These are phyloP conservation scores for Pomacea maculata DNA, from an alignment of 1,140 invertebrate species.

Conservation along the genomic window DNA sequence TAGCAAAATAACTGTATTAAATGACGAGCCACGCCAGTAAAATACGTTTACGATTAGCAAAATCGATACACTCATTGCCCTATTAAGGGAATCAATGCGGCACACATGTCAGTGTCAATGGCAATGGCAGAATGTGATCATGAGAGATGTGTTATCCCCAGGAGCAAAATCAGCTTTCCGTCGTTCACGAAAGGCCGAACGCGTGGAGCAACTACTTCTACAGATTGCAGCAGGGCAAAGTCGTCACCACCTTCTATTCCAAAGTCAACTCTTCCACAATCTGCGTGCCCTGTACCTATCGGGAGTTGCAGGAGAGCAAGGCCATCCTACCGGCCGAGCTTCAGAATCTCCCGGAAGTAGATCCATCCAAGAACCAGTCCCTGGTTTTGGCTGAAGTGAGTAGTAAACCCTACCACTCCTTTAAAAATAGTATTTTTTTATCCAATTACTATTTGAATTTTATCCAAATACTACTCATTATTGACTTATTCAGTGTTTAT, in stretches of 20 bases:
- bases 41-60: no score
- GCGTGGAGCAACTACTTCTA: constrained; percentile 45
- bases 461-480: no score
- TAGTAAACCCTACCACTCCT: constrained; percentile 24
- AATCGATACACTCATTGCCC: no score
- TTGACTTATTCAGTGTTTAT: no score
- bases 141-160: constrained; percentile 11
- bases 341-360: constrained; percentile 33
- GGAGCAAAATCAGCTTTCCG: constrained; percentile 50
- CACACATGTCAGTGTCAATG: no score
- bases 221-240: constrained; percentile 45
- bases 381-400: constrained; percentile 38
- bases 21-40: no score
- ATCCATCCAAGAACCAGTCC: constrained; percentile 24
- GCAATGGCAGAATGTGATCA: no score
- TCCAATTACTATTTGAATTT: no score
- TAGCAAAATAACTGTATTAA: no score
- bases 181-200: constrained; percentile 48
- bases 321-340: constrained; percentile 41
- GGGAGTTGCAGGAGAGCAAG: constrained; percentile 46
- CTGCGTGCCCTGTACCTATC: constrained; percentile 58
- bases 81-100: no score
- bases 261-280: constrained; percentile 56
- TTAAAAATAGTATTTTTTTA: no score
- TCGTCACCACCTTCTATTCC: constrained; percentile 58